These are phyloP conservation scores for Rugalucina vietnamica DNA, from an alignment of 2,888 invertebrate species.

Conservation along the genomic window DNA sequence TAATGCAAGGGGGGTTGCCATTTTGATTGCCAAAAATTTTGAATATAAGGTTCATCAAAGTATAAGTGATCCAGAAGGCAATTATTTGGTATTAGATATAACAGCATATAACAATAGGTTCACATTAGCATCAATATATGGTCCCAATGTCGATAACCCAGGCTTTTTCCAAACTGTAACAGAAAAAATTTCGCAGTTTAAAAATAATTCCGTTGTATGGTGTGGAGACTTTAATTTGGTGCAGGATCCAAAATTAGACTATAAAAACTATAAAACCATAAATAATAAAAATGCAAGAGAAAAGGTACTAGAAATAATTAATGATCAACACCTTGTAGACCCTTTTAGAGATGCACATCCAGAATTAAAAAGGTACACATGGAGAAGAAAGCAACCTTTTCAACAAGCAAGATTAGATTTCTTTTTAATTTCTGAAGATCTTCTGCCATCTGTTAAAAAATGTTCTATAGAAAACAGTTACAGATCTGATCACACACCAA, in stretches of 20 bases:
- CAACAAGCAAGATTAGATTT: constrained; percentile 17
- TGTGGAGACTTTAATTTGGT: constrained; percentile 8
- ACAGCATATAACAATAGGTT: neutral
- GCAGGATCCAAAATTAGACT: neutral
- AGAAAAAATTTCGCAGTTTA: neutral
- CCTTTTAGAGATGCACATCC: neutral
- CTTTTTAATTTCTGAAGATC: constrained; percentile 2
- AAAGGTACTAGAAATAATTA: constrained; percentile 2
- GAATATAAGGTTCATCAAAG: neutral
- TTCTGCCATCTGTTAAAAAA: neutral
- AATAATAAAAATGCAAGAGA: constrained; percentile 11
- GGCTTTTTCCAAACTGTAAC: neutral
- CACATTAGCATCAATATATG: constrained; percentile 11
- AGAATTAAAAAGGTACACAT: neutral
- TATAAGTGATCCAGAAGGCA: neutral
- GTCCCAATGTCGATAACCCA: constrained; percentile 6
- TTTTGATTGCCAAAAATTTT: neutral
- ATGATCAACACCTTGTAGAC: neutral
- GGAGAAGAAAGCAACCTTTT: constrained; percentile 1
- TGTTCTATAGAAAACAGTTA: neutral
- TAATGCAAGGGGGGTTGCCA: neutral
- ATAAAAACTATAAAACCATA: constrained; percentile 7
- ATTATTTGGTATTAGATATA: neutral
- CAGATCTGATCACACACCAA: constrained; percentile 5
- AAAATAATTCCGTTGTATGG: neutral